phyloP scores from a whole-genome alignment of 1,140 invertebrate species.

The Drosophila auraria region DNA sequence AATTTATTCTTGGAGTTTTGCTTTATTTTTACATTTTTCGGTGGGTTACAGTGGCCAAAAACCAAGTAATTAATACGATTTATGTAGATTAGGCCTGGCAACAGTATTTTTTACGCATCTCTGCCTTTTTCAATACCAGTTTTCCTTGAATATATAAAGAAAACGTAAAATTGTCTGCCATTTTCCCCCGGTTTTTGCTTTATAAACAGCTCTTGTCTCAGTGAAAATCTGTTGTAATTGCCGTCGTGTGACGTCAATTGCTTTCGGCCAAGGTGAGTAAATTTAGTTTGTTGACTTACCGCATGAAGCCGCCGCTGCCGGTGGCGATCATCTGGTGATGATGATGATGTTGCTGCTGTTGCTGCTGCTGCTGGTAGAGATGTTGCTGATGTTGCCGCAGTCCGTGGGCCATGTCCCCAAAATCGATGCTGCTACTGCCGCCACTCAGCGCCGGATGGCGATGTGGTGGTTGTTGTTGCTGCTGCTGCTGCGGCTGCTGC shows the following conservation, averaged over 20 bases:
- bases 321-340: slow-evolving; percentile 64
- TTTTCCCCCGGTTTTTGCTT: slow-evolving; percentile 10
- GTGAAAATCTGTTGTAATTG: slow-evolving; percentile 47
- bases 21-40: background rate
- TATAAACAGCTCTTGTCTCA: slow-evolving; percentile 22
- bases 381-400: slow-evolving; percentile 81
- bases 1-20: background rate
- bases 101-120: background rate
- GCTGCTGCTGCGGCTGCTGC: slow-evolving; percentile 47
- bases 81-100: background rate
- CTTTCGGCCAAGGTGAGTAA: slow-evolving; percentile 50
- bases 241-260: slow-evolving; percentile 62
- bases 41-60: too few species aligned
- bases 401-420: slow-evolving; percentile 83
- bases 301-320: slow-evolving; percentile 65
- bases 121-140: background rate
- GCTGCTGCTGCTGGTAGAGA: slow-evolving; percentile 54
- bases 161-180: slow-evolving; percentile 20
- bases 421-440: slow-evolving; percentile 74
- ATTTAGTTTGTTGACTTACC: slow-evolving; percentile 75
- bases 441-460: slow-evolving; percentile 65
- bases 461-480: slow-evolving; percentile 39
- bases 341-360: slow-evolving; percentile 54
- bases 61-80: too few species aligned
- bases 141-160: slow-evolving; percentile 9